Percentiles rank a stretch among this genome's conserved stretches.
Evolutionary conservation across 2,113 vertebrate genomes (phyloP).

Genomic region (Mirza zaza): DNA sequence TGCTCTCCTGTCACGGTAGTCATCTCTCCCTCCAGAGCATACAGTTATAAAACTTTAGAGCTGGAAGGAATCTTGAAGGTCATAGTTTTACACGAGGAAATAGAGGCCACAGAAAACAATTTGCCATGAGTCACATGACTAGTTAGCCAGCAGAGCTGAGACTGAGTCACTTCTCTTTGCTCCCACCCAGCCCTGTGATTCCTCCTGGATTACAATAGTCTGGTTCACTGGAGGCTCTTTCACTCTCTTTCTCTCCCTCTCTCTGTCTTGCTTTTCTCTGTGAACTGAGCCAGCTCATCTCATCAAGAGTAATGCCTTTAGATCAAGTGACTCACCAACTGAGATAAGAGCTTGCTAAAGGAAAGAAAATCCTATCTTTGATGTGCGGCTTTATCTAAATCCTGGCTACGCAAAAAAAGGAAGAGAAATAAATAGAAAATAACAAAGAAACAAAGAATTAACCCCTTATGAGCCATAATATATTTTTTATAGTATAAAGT

Average conservation of each 20-base stretch:
- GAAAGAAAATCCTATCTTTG: conserved; percentile 5
- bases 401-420: not conserved
- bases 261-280: not conserved
- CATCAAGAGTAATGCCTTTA: not conserved
- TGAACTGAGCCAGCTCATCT: not conserved
- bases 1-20: not conserved
- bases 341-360: not conserved
- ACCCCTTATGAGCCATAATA: not conserved
- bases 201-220: not conserved
- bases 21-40: not conserved
- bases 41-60: not conserved
- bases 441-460: not conserved
- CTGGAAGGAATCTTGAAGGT: not conserved
- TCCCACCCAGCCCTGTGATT: not conserved
- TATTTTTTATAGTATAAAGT: not conserved
- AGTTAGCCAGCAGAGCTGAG: not conserved
- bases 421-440: not conserved
- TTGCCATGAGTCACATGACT: not conserved
- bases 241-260: too few species aligned
- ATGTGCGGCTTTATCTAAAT: conserved; percentile 13
- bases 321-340: not conserved
- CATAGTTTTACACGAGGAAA: not conserved
- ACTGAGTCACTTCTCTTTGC: not conserved
- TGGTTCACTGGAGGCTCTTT: too few species aligned
- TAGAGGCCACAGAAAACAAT: not conserved